phyloP scores from a whole-genome alignment of 2,888 invertebrate genomes.

The Cantharis flavilabris region DNA sequence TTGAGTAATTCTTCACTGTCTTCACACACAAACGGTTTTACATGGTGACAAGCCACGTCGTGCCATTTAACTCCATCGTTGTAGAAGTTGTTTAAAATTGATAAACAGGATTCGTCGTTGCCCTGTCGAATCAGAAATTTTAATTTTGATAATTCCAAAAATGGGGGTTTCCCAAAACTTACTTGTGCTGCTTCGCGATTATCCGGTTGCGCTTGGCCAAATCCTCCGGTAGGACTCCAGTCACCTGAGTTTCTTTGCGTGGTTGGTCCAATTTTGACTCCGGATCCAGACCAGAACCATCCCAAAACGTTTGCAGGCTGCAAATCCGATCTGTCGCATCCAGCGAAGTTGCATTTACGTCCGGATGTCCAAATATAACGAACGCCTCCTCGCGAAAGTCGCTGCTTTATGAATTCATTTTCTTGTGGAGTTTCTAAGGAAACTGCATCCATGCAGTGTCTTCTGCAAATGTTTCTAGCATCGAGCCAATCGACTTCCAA shows the following conservation, averaged over 20 bases:
- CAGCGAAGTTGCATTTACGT: conserved; percentile 90
- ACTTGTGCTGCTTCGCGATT: conserved; percentile 90
- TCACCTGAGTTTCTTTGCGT: conserved; percentile 87
- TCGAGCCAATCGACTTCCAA: conserved; percentile 91
- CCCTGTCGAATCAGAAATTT: conserved; percentile 61
- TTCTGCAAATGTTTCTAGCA: conserved; percentile 86
- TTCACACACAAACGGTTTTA: conserved; percentile 88
- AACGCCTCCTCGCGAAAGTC: conserved; percentile 77
- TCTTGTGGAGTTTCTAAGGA: conserved; percentile 89
- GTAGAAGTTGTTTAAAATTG: conserved; percentile 90
- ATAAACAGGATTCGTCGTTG: conserved; percentile 88
- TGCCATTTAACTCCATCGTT: conserved; percentile 87
- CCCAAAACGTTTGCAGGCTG: conserved; percentile 86
- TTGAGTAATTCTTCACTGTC: conserved; percentile 88
- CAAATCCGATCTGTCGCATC: conserved; percentile 80
- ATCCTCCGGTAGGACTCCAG: conserved; percentile 88
- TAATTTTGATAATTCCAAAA: neutral
- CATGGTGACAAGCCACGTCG: conserved; percentile 84
- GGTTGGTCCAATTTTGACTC: conserved; percentile 88
- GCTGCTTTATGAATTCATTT: conserved; percentile 88
- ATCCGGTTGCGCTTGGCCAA: conserved; percentile 85
- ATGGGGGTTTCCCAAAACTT: conserved; percentile 29
- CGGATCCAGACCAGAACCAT: conserved; percentile 95
- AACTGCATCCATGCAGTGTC: conserved; percentile 93
- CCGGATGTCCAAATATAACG: conserved; percentile 91